Evolutionary conservation across 92 coral and sea anemone species (phyloP), one percentile per base, ranked within the genome.

Genomic region (Siderastrea radians): DNA sequence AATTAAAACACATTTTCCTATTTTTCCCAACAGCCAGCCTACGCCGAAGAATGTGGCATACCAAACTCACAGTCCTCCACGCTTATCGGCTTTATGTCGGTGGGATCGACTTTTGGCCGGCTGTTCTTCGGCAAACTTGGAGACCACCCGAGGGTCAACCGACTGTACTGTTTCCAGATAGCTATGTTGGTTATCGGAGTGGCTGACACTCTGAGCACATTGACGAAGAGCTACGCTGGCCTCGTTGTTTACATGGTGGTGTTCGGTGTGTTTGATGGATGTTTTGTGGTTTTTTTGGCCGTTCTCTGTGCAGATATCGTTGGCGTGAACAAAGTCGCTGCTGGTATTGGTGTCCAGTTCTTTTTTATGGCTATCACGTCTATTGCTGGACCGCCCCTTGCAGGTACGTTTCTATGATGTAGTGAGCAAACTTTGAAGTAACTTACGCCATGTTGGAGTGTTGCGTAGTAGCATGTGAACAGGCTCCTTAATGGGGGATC

Each of bases 21-120:
- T 72, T 66, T 59, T 50, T 54, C 50, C 49, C 77, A 75, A 71
- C 88, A 96, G 99, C 99, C 99, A 54, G 98, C 95, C 2, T 96
- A 93, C 80, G 99, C 98, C 14, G 90, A 89, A 67, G 95, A 91
- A 50, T 91, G 96, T n/a, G 95, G 98, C 12, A 86, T 95, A 47
- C 89, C 94, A 17, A 74, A 83, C 63, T 89, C 95, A 16, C 88
- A 95, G 87, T 89, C 99, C 14, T 94, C 98, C 57, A 92, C 94
- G 10, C 98, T 96, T 49, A 87, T 96, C 78, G 99, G 99, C 16
- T 93, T 95, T 87, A 97, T 97, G 99, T 97, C 99, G 62, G 90
- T 97, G 50, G 99, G 98, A 48, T 97, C 99, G 75, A 97, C 97
- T 14, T 90, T 95, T 81, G 99, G 99, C 81, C 98, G 99, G 71